Conservation (phyloP, 2,113 vertebrate species). For the Gambusia affinis region DNA sequence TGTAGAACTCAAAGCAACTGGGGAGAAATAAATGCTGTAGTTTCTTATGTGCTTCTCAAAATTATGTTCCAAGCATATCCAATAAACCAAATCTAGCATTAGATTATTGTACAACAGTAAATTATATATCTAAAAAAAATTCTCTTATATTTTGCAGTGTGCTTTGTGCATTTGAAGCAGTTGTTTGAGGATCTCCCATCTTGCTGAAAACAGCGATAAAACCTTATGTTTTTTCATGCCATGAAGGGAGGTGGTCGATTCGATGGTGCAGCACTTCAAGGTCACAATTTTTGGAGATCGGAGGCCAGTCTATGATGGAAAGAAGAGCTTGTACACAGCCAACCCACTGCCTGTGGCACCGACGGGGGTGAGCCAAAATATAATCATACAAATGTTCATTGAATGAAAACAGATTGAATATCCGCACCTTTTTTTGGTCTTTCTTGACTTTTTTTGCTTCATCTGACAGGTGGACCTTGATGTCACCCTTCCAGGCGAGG, state of each 20-base stretch:
- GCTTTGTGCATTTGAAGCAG: background rate
- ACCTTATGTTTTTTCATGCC: slow-evolving; percentile 9
- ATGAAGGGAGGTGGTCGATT: slow-evolving; percentile 96
- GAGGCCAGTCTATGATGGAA: slow-evolving; percentile 97
- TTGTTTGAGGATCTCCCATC: background rate
- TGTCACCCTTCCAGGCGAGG: slow-evolving; percentile 97
- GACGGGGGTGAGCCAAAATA: slow-evolving; percentile 86
- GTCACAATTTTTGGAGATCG: slow-evolving; percentile 99
- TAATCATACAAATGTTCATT: background rate
- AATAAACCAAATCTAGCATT: background rate
- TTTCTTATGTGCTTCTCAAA: background rate
- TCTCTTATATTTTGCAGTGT: background rate
- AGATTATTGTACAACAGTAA: background rate
- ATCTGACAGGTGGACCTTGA: slow-evolving; percentile 93
- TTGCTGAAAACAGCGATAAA: background rate
- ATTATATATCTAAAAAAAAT: background rate
- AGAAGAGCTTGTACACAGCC: slow-evolving; percentile 98
- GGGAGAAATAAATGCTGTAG: background rate
- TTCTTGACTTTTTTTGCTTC: background rate
- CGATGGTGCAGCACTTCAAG: slow-evolving; percentile 99
- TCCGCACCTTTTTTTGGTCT: background rate
- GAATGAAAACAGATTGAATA: background rate
- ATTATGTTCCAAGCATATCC: background rate
- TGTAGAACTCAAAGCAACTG: background rate
- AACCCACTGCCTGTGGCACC: slow-evolving; percentile 97